phyloP scores from a whole-genome alignment of 1,140 invertebrate species.

The Cydia amplana region DNA sequence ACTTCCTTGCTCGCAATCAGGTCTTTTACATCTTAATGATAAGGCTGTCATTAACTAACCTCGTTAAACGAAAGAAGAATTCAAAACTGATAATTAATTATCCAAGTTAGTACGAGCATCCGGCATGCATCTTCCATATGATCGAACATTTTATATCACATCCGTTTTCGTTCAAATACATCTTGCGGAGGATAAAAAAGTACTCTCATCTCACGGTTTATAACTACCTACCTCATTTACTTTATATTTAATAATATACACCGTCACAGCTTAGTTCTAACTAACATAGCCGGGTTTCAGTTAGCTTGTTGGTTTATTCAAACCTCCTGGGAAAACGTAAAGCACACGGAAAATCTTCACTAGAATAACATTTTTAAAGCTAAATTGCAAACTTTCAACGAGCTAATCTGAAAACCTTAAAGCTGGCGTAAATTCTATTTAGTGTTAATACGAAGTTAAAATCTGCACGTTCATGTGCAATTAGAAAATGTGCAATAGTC shows the following conservation, averaged over 20 bases:
- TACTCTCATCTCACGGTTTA: background rate
- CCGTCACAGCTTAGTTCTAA: background rate
- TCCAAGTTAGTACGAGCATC: too few relatives aligned
- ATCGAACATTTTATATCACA: background rate
- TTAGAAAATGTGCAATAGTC: too few relatives aligned
- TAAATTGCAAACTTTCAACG: background rate
- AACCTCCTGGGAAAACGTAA: background rate
- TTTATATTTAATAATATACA: background rate
- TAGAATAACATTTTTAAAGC: background rate
- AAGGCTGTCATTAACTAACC: too few relatives aligned
- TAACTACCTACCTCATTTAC: background rate
- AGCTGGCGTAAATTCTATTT: background rate
- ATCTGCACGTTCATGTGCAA: too few relatives aligned
- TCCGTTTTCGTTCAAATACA: background rate
- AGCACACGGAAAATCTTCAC: background rate
- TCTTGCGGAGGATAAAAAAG: background rate
- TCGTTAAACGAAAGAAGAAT: too few relatives aligned
- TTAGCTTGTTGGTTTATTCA: constrained; percentile 9
- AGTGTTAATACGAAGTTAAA: too few relatives aligned
- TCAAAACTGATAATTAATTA: too few relatives aligned
- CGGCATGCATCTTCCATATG: too few relatives aligned
- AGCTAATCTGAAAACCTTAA: background rate
- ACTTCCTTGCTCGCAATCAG: too few relatives aligned
- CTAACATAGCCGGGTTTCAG: constrained; percentile 9
- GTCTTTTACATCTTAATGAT: too few relatives aligned